Percentiles rank a stretch among this genome's conserved stretches.
Conservation (phyloP, 2,888 invertebrate genomes). For the Pterostichus madidus region DNA sequence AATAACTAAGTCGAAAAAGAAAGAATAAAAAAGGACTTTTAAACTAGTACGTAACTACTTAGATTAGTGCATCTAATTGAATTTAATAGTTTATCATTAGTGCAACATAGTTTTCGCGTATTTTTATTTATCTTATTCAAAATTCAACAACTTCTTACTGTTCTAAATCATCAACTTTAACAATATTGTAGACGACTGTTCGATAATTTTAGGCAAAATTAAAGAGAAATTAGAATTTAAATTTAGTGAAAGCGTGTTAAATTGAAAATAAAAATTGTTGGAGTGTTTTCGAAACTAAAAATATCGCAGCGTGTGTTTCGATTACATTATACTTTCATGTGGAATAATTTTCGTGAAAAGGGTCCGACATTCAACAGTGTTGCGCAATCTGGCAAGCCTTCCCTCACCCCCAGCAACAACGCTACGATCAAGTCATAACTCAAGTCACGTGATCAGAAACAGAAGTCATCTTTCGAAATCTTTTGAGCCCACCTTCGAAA, state of each 20-base stretch:
- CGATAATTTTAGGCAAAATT: too few species aligned
- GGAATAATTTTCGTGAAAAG: constrained; percentile 57
- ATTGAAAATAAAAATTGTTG: constrained; percentile 31
- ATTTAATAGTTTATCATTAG: too few species aligned
- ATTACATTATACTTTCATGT: constrained; percentile 59
- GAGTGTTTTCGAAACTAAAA: constrained; percentile 12
- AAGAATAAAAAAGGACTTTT: not conserved
- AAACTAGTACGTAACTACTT: too few species aligned
- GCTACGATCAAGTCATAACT: constrained; percentile 39
- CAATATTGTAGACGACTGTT: too few species aligned
- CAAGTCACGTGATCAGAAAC: constrained; percentile 53
- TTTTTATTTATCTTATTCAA: too few species aligned
- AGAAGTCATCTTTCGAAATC: constrained; percentile 52
- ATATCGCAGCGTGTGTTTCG: constrained; percentile 35
- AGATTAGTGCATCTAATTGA: too few species aligned
- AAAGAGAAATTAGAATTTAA: too few species aligned
- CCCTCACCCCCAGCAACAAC: constrained; percentile 17
- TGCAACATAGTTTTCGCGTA: too few species aligned
- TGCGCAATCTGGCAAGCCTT: constrained; percentile 20
- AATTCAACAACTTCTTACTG: too few species aligned
- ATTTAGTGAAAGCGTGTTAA: not conserved
- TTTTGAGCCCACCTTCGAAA: constrained; percentile 43
- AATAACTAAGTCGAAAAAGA: too few species aligned
- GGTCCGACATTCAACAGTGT: constrained; percentile 55
- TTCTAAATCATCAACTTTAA: too few species aligned